These are phyloP conservation scores for Agriopis leucophaearia DNA, from an alignment of 2,888 invertebrate species.

Conservation along the genomic window DNA sequence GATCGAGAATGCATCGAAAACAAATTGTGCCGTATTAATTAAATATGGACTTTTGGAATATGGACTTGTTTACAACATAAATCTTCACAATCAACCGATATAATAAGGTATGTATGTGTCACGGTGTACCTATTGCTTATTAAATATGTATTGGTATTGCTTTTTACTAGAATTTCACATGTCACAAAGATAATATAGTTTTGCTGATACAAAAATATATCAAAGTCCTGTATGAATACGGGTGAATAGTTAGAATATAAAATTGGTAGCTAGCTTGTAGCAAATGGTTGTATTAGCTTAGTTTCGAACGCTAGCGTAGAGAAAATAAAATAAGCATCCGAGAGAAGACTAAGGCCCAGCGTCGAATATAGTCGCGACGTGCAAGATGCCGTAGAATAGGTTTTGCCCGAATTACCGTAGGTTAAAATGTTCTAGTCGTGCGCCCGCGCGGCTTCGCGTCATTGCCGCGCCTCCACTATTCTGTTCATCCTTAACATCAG, in stretches of 20 bases:
- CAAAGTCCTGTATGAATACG: constrained; percentile 34
- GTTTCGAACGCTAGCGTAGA: constrained; percentile 70
- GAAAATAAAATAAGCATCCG: constrained; percentile 35
- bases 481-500: too few relatives aligned
- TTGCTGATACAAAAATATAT: not conserved
- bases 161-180: not conserved
- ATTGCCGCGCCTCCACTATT: too few relatives aligned
- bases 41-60: not conserved
- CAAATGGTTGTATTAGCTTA: constrained; percentile 53
- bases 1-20: constrained; percentile 25
- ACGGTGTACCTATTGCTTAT: not conserved
- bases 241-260: constrained; percentile 33
- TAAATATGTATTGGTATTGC: too few relatives aligned
- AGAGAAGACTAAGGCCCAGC: not conserved
- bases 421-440: too few relatives aligned
- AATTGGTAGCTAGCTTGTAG: constrained; percentile 41
- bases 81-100: too few relatives aligned
- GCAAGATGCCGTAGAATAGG: too few relatives aligned
- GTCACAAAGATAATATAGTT: not conserved
- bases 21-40: constrained; percentile 7
- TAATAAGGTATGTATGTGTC: not conserved
- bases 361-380: too few relatives aligned
- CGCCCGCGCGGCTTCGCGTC: too few relatives aligned
- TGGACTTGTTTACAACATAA: not conserved
- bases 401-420: too few relatives aligned